Evolutionary conservation across 2,797 vertebrate genomes (phyloP).

Genomic region (Eulemur albifrons): DNA sequence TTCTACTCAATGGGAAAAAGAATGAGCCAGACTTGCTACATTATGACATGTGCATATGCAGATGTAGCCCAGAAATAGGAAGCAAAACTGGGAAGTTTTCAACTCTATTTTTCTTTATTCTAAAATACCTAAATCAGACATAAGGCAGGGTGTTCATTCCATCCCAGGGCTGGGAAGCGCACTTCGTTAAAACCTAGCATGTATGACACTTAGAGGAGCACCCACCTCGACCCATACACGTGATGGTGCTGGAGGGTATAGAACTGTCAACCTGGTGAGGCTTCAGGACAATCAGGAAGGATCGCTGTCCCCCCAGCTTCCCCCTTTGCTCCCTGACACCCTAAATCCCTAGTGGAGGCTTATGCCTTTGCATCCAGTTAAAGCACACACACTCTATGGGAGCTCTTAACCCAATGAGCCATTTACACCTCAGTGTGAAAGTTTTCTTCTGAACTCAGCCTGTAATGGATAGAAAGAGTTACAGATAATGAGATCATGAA

Average conservation of each 20-base stretch:
- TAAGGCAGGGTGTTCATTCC: background rate
- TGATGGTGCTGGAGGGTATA: background rate
- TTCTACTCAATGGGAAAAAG: background rate
- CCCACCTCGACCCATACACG: background rate
- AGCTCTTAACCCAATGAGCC: background rate
- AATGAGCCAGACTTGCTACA: background rate
- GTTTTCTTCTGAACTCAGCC: background rate
- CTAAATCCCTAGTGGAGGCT: background rate
- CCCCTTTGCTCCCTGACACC: background rate
- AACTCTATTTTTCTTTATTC: slow-evolving; percentile 13
- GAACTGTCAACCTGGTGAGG: background rate
- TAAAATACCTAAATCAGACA: background rate
- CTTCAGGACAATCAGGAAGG: background rate
- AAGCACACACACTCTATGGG: background rate
- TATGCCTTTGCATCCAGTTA: background rate
- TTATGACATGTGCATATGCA: background rate
- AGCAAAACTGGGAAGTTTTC: background rate
- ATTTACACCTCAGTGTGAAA: background rate
- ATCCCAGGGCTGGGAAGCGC: background rate
- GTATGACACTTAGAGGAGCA: background rate
- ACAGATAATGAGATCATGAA: background rate
- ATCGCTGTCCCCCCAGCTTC: background rate
- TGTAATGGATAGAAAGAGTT: background rate
- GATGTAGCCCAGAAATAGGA: background rate
- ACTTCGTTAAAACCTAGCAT: background rate